Evolutionary conservation across 1,140 invertebrate genomes (phyloP), one percentile per base, ranked within the genome.

Genomic region (Gonatopus flavifemur): DNA sequence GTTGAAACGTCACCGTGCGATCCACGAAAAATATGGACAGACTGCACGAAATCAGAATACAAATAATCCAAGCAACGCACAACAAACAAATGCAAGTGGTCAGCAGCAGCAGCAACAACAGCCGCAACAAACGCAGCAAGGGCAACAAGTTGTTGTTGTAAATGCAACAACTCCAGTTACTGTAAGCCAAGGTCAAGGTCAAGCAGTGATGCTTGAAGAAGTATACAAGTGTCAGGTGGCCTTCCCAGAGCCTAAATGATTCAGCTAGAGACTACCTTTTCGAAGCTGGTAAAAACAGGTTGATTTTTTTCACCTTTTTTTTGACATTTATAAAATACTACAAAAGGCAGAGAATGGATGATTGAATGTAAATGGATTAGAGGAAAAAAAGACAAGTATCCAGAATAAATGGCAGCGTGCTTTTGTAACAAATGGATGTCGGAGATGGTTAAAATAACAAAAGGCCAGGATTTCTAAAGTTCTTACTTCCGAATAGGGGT

Each of bases 1-100:
- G 1, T 70, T 90, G 28, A 90, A 90, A 59, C 79, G 88, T 50
- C 88, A 90, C 68, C 82, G 86, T 62, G 84, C 85, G 44, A 89
- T 90, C 46, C 88, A 90, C 61, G 86, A 88, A 58, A 89, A 90
- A 72, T 89, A 90, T 63, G 87, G 85, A 55, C 78, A 81, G 22
- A 81, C 79, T 0, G 72, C 76, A 10, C 57, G 76, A 18, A 78
- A 74, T 42, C 71, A 75, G 39, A 75, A 73, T 31, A 50, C 74
- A 1, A 76, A 75, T 32, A 75, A 65, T 43, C 52, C 71, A 1
- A 68, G 55, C 42, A 77, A 77, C 40, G 58, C 72, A 24, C 74
- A 73, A 39, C 71, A 72, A 28, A 58, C 67, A 3, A 75, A 73
- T 18, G 60, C 69, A 5, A 75, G 66, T 43, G 67, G 64, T 42